Evolutionary conservation across 2,888 invertebrate genomes (phyloP), one percentile per base, ranked within the genome.

Genomic region (Ctena decussata): DNA sequence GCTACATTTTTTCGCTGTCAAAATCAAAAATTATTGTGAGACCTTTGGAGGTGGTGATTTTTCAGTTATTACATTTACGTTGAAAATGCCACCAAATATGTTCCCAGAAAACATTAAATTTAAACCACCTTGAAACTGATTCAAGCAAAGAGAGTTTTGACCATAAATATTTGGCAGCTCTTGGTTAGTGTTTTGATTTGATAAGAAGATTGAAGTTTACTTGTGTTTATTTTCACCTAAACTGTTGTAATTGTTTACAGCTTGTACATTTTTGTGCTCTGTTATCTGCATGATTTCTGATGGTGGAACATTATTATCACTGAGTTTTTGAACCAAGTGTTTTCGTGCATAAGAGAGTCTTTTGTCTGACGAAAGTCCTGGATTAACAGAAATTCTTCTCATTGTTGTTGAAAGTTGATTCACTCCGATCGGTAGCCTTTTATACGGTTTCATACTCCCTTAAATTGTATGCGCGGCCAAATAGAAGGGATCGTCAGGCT

Each of bases 261-360:
- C 83, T 49, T 83, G 83, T 8, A 86, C 41, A 39, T 83, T 83
- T 69, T 80, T 86, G 27, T 86, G 86, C 15, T 77, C 86, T 69
- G 77, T 80, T 27, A 86, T 80, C 60, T 80, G 85, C 80, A 85
- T 85, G 30, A 85, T 82, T 44, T 82, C 80, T 15, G 82, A 86
- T 27, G 81, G 84, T 3, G 83, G 80, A n/a, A 86, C 74, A 60
- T 82, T 79, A 24, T 49, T 69, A n/a, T 83, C 80, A 39, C 41
- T 72, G 24, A 83, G 39, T 39, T 80, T 86, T 44, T 86, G 82
- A 30, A 85, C 46, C 21, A 82, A 35, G 65, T 82, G 74, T 46
- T 85, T 85, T 24, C 80, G 27, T 0, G 82, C 85, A 60, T n/a
- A n/a, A n/a, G 78, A 37, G 3, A 86, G 53, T 18, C 37, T 35